Conservation (phyloP, 1,140 invertebrate genomes). For the Apis florea region DNA sequence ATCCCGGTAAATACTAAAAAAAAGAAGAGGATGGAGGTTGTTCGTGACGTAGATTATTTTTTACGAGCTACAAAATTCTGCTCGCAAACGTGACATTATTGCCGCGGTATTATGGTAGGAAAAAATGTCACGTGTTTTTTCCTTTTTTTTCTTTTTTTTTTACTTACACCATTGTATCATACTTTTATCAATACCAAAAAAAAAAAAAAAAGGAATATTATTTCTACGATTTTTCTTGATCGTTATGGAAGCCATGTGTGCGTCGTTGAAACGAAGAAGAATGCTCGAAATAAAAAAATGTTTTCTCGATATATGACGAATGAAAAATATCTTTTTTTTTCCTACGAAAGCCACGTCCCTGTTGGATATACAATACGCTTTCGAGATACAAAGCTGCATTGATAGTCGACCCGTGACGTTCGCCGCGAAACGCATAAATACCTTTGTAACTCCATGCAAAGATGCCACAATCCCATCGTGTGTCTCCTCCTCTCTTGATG, state of each 20-base stretch:
- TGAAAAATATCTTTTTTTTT: not conserved
- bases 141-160: too few species aligned
- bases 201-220: too few species aligned
- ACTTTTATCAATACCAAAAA: too few species aligned
- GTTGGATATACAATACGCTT: slow-evolving; percentile 14
- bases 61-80: not conserved
- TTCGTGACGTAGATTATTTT: not conserved
- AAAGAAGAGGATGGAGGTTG: too few species aligned
- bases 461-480: slow-evolving; percentile 24
- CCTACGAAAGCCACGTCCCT: too few species aligned
- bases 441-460: slow-evolving; percentile 20
- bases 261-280: not conserved
- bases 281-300: not conserved
- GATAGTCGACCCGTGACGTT: slow-evolving; percentile 15
- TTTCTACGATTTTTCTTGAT: not conserved
- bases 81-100: not conserved
- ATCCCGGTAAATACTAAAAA: too few species aligned
- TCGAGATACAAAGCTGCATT: slow-evolving; percentile 3
- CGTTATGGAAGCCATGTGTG: not conserved
- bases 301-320: not conserved
- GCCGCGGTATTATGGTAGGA: too few species aligned
- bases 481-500: not conserved
- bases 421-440: slow-evolving; percentile 16
- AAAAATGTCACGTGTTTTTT: not conserved
- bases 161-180: too few species aligned